Conservation (phyloP, 2,888 invertebrate species). For the Pinctada fucata region DNA sequence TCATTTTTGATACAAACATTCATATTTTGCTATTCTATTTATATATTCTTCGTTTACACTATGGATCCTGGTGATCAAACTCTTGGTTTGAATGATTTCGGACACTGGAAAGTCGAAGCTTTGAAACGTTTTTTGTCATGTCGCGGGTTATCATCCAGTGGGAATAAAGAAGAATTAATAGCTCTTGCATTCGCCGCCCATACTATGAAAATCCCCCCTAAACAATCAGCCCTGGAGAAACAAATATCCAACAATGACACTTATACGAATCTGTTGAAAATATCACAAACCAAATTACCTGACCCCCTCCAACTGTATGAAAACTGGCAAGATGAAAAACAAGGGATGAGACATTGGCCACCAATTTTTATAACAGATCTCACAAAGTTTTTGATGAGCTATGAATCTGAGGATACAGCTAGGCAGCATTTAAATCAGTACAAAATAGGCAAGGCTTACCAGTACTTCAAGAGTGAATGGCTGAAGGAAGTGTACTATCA, state of each 20-base stretch:
- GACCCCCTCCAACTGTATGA: background rate
- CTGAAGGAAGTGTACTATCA: slow-evolving; percentile 24
- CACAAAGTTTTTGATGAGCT: background rate
- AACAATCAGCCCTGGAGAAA: background rate
- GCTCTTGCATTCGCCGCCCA: no score
- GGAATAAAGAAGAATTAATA: slow-evolving; percentile 3
- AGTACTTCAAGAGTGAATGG: slow-evolving; percentile 19
- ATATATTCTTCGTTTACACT: no score
- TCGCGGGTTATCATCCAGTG: background rate
- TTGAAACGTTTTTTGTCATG: background rate
- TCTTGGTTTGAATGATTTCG: background rate
- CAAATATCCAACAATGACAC: background rate
- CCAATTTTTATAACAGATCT: slow-evolving; percentile 2
- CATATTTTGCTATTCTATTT: no score
- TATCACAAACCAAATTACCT: background rate
- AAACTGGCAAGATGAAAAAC: no score
- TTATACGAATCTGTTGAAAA: background rate
- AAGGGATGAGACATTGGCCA: background rate
- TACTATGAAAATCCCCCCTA: background rate
- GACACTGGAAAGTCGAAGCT: background rate
- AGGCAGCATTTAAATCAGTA: slow-evolving; percentile 14
- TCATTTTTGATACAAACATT: no score
- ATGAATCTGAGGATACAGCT: slow-evolving; percentile 13
- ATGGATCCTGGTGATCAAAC: no score
- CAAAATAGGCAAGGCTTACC: slow-evolving; percentile 20